These are phyloP conservation scores for Lacanobia wlatinum DNA, from an alignment of 2,888 invertebrate genomes.

Conservation along the genomic window DNA sequence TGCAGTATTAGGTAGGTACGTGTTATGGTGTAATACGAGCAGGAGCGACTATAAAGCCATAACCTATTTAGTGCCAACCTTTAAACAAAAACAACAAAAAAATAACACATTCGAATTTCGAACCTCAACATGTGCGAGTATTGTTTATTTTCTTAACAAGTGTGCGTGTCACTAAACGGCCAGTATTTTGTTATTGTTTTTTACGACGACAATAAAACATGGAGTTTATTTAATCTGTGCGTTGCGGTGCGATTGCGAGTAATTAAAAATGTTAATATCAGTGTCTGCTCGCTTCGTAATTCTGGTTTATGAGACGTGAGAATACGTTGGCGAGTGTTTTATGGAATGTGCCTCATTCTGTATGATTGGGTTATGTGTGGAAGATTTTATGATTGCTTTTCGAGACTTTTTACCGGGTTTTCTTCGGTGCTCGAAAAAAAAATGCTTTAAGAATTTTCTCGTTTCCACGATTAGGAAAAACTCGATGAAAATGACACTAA, in stretches of 20 bases:
- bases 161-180: conserved; percentile 84
- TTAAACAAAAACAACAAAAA: conserved; percentile 38
- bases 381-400: conserved; percentile 22
- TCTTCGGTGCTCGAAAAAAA: not conserved
- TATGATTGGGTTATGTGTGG: conserved; percentile 30
- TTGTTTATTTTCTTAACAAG: conserved; percentile 84
- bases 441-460: too few relatives aligned
- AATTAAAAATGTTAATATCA: conserved; percentile 69
- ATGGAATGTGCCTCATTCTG: conserved; percentile 47
- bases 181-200: conserved; percentile 83
- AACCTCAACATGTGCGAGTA: conserved; percentile 75
- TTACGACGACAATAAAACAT: conserved; percentile 78
- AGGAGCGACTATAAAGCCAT: conserved; percentile 36
- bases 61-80: conserved; percentile 48
- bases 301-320: conserved; percentile 61
- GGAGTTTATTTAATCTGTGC: conserved; percentile 68
- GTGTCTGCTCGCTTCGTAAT: conserved; percentile 61
- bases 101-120: conserved; percentile 45
- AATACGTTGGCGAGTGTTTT: conserved; percentile 52
- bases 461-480: too few relatives aligned
- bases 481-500: too few relatives aligned
- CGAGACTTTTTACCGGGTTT: not conserved
- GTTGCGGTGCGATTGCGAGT: conserved; percentile 70
- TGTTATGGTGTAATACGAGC: conserved; percentile 36
- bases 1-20: not conserved